Base-by-base conservation (phyloP, 2,797 vertebrate genomes). In the Heliangelus exortis region DNA sequence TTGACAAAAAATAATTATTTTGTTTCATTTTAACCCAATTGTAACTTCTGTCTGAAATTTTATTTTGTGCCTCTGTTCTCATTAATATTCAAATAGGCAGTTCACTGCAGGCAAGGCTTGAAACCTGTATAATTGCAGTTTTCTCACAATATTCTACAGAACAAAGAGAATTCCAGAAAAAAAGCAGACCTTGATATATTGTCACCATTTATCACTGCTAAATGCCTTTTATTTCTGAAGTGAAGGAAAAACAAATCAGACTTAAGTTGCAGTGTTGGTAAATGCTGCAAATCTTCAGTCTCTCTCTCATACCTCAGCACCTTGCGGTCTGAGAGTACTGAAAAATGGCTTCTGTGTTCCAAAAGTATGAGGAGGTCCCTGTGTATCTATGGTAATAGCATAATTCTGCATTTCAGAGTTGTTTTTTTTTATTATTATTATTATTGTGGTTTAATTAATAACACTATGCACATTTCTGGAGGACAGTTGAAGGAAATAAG, bases 21-120 rank as follows among this genome's bases (percentile, higher is more conserved):
- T 66, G 22, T 63, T 89, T 86, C 15, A 15, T 92, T 92, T 94
- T 74, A 83, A 3, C 20, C 12, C 9, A 28, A 1, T 63, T 11
- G 1, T 55, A 83, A 69, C 43, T 87, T 93, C 55, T 92, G 41
- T 31, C n/a, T 80, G 65, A 91, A 91, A 72, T 59, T 78, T 45
- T 53, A 63, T 67, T 59, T 72, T 58, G 2, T 73, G 21, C 3
- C 3, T 77, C 15, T 67, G 5, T 61, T 83, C 48, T 81, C 67
- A 82, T 91, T 86, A 94, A 86, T 66, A 93, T 90, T 95, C 83
- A 78, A 69, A 88, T 90, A 86, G 58, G 14, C 47, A 82, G 20
- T 54, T 95, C 91, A 89, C 87, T 92, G 75, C 84, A 90, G 78
- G 36, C 65, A 77, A 91, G 39, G 58, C 73, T 85, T 80, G 74